A percentile compares a stretch with the other conserved stretches of the same genome.
Evolutionary conservation across 2,888 invertebrate genomes (phyloP).

Genomic region (Parnassius glacialis): DNA sequence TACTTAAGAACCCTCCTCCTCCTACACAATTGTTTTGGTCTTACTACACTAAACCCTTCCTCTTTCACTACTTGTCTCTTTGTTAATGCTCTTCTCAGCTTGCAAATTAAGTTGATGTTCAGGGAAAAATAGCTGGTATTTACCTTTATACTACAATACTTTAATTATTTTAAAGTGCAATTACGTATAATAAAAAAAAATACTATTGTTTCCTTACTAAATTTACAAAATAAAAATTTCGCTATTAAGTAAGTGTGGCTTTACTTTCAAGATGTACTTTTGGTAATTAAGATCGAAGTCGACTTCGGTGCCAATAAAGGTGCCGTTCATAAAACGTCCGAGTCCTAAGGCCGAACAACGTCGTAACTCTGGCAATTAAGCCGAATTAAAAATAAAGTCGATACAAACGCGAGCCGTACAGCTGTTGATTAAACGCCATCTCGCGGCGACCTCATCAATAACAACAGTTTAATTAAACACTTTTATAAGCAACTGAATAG

Average conservation of each 20-base stretch:
- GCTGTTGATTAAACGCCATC: conserved; percentile 78
- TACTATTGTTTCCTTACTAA: too few relatives aligned
- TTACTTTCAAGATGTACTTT: not conserved
- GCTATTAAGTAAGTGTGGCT: not conserved
- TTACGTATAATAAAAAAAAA: too few relatives aligned
- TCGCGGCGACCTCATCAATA: conserved; percentile 77
- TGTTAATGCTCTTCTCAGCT: too few relatives aligned
- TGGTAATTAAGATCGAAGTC: conserved; percentile 17
- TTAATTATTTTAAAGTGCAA: too few relatives aligned
- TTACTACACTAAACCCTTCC: too few relatives aligned
- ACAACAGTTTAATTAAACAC: conserved; percentile 79
- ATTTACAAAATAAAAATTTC: too few relatives aligned
- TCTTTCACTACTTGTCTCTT: too few relatives aligned
- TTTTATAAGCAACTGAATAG: conserved; percentile 73
- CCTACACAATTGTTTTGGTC: too few relatives aligned
- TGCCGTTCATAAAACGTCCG: conserved; percentile 57
- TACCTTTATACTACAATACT: too few relatives aligned
- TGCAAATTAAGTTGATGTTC: too few relatives aligned
- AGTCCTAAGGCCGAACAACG: conserved; percentile 50
- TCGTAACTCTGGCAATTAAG: conserved; percentile 76
- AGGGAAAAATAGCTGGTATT: too few relatives aligned
- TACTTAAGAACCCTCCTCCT: too few relatives aligned
- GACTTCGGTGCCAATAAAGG: conserved; percentile 50
- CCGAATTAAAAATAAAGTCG: conserved; percentile 74
- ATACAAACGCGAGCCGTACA: conserved; percentile 53